phyloP scores from a whole-genome alignment of 2,888 invertebrate genomes.

The Leucania comma region DNA sequence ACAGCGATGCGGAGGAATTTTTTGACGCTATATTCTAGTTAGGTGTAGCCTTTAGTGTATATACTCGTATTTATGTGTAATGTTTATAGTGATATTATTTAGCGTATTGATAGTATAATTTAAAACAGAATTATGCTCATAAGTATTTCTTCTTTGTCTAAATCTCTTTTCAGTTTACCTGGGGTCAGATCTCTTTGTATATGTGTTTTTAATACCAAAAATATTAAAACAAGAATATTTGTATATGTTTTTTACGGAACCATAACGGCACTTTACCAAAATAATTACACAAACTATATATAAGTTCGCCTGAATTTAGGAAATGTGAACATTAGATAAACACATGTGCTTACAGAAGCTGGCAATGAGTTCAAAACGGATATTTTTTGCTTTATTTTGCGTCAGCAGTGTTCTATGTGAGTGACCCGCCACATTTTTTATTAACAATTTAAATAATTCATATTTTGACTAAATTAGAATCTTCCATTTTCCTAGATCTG shows the following conservation, averaged over 20 bases:
- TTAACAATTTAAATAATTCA: no score
- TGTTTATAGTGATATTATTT: no score
- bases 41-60: no score
- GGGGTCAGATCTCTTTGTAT: no score
- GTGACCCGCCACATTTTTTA: neutral
- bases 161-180: no score
- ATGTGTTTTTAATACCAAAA: no score
- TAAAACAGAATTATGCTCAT: no score
- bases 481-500: neutral
- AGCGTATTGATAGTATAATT: no score
- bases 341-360: neutral
- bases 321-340: neutral
- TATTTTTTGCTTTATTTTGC: conserved; percentile 19
- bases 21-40: no score
- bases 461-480: neutral
- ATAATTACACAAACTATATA: conserved; percentile 7
- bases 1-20: no score
- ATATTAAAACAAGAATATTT: neutral
- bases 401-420: conserved; percentile 5
- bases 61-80: no score
- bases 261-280: neutral
- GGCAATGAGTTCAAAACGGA: conserved; percentile 21
- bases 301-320: conserved; percentile 21
- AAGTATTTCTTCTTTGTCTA: no score
- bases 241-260: conserved; percentile 13